A percentile compares a stretch with the other conserved stretches of the same genome.
Evolutionary conservation across 2,113 vertebrate genomes (phyloP).

Genomic region (Centropus bengalensis): DNA sequence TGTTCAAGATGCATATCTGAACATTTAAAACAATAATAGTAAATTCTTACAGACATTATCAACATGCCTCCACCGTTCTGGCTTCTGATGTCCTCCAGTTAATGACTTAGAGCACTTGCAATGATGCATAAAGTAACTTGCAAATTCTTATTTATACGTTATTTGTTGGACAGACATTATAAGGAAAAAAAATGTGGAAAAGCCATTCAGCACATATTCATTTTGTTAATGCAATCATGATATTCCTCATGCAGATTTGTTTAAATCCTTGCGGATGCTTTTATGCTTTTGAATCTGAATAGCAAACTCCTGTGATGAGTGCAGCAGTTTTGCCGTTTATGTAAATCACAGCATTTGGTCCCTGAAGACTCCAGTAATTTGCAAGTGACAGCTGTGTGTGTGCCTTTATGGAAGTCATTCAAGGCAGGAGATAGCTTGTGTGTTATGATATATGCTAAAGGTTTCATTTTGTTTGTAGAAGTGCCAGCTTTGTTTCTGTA

Average conservation of each 20-base stretch:
- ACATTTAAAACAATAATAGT: not conserved
- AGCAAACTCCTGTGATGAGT: not conserved
- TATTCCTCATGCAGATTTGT: slow-evolving; percentile 2
- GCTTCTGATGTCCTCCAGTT: not conserved
- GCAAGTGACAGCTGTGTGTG: not conserved
- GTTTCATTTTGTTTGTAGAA: slow-evolving; percentile 27
- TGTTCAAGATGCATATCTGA: not conserved
- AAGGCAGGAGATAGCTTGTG: not conserved
- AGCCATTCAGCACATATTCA: not conserved
- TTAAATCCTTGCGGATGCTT: slow-evolving; percentile 2
- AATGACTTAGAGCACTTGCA: not conserved
- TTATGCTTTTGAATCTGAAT: slow-evolving; percentile 15
- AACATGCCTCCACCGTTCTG: not conserved
- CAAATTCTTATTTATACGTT: not conserved
- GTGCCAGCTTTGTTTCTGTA: not conserved
- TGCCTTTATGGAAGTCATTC: not conserved
- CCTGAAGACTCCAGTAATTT: slow-evolving; percentile 2
- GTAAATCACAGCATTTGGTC: slow-evolving; percentile 8
- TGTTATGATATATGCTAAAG: not conserved
- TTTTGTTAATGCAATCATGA: not conserved
- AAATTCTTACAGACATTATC: not conserved
- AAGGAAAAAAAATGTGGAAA: not conserved
- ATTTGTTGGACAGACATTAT: not conserved
- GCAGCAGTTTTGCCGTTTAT: not conserved
- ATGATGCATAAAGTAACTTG: not conserved